Evolutionary conservation across 1,140 invertebrate genomes (phyloP), one percentile per base, ranked within the genome.

Genomic region (Ptiloglossa arizonensis): DNA sequence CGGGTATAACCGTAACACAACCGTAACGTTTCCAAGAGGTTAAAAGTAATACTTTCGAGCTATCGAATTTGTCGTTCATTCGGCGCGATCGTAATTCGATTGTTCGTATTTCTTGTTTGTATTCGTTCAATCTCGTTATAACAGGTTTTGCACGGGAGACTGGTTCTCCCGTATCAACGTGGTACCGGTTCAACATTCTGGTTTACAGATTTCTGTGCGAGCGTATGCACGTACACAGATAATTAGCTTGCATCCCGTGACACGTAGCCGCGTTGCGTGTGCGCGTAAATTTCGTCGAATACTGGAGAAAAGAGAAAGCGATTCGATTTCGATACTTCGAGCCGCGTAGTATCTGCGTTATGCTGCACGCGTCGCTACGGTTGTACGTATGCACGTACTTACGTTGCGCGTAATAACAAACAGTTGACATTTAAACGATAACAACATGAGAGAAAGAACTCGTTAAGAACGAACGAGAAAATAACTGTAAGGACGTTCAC

Each of bases 241-340:
- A 38, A 68, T 68, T 52, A 68, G 9, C 44, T 13, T 6, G 35
- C 57, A 6, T 35, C 57, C 22, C n/a, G n/a, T n/a, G 27, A 24
- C 59, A 44, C 35, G 59, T 62, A 1, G 22, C 27, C 50, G 19
- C 2, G 59, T 62, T 22, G n/a, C 11, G 50, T 54, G 19, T 8
- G 50, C 48, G 32, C n/a, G 54, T 38, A 50, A 68, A 73, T 73
- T 70, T 79, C 27, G 29, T 24, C 74, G 59, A 50, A 32, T 22
- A 2, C 24, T 19, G 27, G 48, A 67, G 76, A 81, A 64, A 81
- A 81, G 80, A 63, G 80, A 81, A 81, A 81, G 80, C 32, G 56
- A 63, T 78, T 68, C 66, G 75, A 81, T 79, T 68, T 38, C 73
- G 57, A 69, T 41, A 29, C 46, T 44, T 22, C 17, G 11, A 2